phyloP scores from a whole-genome alignment of 1,140 invertebrate species.

The Schlechtendalia chinensis region DNA sequence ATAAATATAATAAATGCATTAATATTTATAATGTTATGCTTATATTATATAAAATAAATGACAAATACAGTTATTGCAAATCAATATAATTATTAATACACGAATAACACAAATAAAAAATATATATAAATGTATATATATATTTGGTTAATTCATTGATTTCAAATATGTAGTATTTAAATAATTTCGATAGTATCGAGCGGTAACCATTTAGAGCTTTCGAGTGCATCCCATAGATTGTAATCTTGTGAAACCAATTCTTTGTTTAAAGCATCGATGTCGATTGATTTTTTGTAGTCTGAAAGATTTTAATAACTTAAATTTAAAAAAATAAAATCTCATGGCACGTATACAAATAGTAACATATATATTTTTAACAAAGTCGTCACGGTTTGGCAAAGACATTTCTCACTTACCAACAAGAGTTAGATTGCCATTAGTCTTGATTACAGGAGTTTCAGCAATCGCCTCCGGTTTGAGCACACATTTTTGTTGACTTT shows the following conservation, averaged over 20 bases:
- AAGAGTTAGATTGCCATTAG: conserved; percentile 10
- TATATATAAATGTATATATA: too few species aligned
- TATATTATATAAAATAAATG: background rate
- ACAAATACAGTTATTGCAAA: background rate
- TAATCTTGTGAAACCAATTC: conserved; percentile 72
- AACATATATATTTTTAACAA: background rate
- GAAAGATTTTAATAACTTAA: conserved; percentile 54
- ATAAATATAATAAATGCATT: too few species aligned
- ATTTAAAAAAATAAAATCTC: background rate
- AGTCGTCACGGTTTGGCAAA: background rate
- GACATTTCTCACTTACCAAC: conserved; percentile 29
- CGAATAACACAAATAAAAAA: background rate
- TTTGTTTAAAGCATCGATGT: conserved; percentile 72
- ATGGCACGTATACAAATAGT: background rate
- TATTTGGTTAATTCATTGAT: background rate
- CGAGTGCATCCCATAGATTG: conserved; percentile 75
- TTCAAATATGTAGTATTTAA: background rate
- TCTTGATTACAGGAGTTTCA: conserved; percentile 14
- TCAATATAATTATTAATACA: background rate
- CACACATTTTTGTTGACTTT: conserved; percentile 6
- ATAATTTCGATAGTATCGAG: conserved; percentile 40
- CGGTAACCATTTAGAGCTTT: conserved; percentile 75
- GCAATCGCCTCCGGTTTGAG: background rate
- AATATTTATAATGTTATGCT: background rate
- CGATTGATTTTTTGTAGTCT: conserved; percentile 72